phyloP scores from a whole-genome alignment of 2,113 vertebrate genomes.

The Talpa occidentalis region DNA sequence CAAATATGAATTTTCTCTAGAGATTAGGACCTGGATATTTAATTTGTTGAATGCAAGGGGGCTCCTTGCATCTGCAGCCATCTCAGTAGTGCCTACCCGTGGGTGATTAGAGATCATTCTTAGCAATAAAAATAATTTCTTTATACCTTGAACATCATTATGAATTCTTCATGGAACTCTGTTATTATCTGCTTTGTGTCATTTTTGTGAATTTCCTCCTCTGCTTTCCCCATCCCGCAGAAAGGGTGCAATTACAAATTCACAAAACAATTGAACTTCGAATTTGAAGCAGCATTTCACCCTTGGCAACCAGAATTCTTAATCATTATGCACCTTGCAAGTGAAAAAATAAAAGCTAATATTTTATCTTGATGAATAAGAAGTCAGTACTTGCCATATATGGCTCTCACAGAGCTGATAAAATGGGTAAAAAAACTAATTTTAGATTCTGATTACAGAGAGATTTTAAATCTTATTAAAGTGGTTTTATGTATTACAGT shows the following conservation, averaged over 20 bases:
- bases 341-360: slow-evolving; percentile 72
- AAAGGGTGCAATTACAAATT: slow-evolving; percentile 79
- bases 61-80: background rate
- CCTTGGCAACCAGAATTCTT: slow-evolving; percentile 80
- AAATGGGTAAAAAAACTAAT: background rate
- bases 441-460: background rate
- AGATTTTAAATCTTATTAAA: background rate
- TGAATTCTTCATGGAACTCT: slow-evolving; percentile 53
- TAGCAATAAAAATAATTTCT: slow-evolving; percentile 69
- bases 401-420: slow-evolving; percentile 34
- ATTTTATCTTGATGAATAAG: slow-evolving; percentile 68
- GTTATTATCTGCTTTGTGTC: slow-evolving; percentile 68
- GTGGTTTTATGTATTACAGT: slow-evolving; percentile 6
- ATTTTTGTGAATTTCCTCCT: slow-evolving; percentile 64
- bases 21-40: background rate
- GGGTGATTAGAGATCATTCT: slow-evolving; percentile 60
- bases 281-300: slow-evolving; percentile 79
- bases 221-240: slow-evolving; percentile 80
- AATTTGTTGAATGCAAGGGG: background rate
- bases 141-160: slow-evolving; percentile 71
- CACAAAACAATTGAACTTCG: slow-evolving; percentile 75
- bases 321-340: slow-evolving; percentile 73
- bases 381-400: slow-evolving; percentile 32
- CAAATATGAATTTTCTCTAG: background rate
- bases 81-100: slow-evolving; percentile 59